Evolutionary conservation across 2,888 invertebrate species (phyloP), one percentile per base, ranked within the genome.

Genomic region (Cheilosia soror): DNA sequence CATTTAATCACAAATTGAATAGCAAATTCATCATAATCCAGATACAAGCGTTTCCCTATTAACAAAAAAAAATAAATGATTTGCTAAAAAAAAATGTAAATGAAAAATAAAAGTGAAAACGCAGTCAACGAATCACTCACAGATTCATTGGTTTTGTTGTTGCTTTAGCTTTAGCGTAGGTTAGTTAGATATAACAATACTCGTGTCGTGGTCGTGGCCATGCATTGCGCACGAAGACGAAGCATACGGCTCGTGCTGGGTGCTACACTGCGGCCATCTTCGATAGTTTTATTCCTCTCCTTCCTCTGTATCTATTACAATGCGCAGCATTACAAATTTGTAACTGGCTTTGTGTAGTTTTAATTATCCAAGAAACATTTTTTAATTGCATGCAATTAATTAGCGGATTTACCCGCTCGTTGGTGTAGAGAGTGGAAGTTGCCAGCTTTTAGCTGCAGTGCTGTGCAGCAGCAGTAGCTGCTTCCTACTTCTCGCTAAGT

Each of bases 311-410:
- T 85, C 75, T 81, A 68, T 81, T 85, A 62, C 65, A 69, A 58
- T 77, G 68, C 79, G 58, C 75, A 75, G 53, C 73, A 83, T 73
- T 84, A 85, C 81, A 76, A 85, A 68, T 85, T 37, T 85, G 85
- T 85, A 81, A 85, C 85, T 85, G 85, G 85, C 76, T 68, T 81
- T 85, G 81, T 85, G 81, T 77, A 85, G 76, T 72, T 85, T 81
- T 85, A 85, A 85, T 85, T 85, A 85, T 81, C 85, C 85, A 85
- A 80, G 85, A 85, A 85, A 85, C 81, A 85, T 85, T 77, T 85
- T 85, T 77, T 85, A 81, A 85, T 85, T 85, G 77, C 85, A 85
- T 85, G 85, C 85, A 81, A 85, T 85, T 85, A 85, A 85, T 85
- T 85, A 85, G 80, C 85, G 81, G 85, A 85, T 81, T 85, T 85